These are phyloP conservation scores for Dryas iulia DNA, from an alignment of 1,140 invertebrate species.

Conservation along the genomic window DNA sequence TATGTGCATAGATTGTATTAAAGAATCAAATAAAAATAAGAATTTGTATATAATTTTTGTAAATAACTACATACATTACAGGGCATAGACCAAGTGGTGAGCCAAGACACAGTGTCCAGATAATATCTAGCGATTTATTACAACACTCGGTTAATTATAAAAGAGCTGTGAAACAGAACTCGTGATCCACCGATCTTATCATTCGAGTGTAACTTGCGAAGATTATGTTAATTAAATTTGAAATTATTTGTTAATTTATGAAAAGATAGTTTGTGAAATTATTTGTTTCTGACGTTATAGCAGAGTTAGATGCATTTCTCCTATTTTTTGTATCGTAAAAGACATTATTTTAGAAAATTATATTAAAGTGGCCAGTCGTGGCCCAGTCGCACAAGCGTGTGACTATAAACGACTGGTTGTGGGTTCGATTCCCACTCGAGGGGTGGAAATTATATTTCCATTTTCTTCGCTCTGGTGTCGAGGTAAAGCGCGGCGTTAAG, in stretches of 20 bases:
- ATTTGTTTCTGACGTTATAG: neutral
- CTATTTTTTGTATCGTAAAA: no score
- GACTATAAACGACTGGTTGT: no score
- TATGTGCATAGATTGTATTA: no score
- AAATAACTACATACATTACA: neutral
- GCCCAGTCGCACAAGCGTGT: no score
- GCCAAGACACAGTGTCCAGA: slow-evolving; percentile 17
- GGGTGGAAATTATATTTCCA: no score
- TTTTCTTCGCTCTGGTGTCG: no score
- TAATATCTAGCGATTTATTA: slow-evolving; percentile 31
- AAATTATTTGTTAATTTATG: neutral
- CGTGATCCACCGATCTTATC: slow-evolving; percentile 1
- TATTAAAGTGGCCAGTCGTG: no score
- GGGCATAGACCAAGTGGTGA: slow-evolving; percentile 15
- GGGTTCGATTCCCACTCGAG: no score
- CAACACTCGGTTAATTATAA: slow-evolving; percentile 26
- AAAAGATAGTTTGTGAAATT: neutral
- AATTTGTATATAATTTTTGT: no score
- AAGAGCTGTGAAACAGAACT: slow-evolving; percentile 13
- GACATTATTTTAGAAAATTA: no score
- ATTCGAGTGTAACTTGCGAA: neutral
- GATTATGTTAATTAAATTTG: neutral
- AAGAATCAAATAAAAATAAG: no score
- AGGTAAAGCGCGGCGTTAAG: no score
- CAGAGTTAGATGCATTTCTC: neutral